Evolutionary conservation across 2,888 invertebrate genomes (phyloP), one percentile per base, ranked within the genome.

Genomic region (Hirtodrosophila trivittata): DNA sequence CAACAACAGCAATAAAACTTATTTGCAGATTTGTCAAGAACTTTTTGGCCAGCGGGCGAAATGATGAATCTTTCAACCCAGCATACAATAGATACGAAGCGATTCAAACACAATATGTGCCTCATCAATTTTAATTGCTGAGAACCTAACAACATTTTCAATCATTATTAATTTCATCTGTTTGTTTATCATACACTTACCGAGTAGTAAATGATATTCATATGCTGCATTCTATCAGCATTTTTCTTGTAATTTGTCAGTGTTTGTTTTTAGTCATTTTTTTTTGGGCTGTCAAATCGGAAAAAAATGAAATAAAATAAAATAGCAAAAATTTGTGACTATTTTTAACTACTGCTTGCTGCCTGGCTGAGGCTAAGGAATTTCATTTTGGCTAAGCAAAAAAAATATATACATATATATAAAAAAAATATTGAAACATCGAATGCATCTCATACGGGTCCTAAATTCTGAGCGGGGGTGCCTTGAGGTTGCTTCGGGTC

Each of bases 301-400:
- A 46, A 43, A 16, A 12, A 3, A 18, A 50, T 64, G 41, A 59
- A 46, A 18, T 39, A 52, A 38, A 59, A 55, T 32, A 58, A 75
- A 77, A 77, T 70, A 63, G 71, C 58, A 71, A 54, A 50, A 32
- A 50, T 66, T 70, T 47, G 62, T 49, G 71, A 77, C 83, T 82
- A 77, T 75, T 77, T 77, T 66, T 77, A 62, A 69, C n/a, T 71
- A 63, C 56, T 58, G 47, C 57, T 50, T 57, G 70, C 64, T 59
- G 77, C 74, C 64, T 83, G 74, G 81, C 77, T 71, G 72, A 75
- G 64, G 60, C 56, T 63, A 10, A 75, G 75, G 77, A 84, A 80
- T 80, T 84, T 84, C 46, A 56, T 47, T 65, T 65, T 65, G 64
- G 63, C 69, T 68, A 18, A 57, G 33, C 37, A 54, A 50, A 42